Evolutionary conservation across 2,797 vertebrate species (phyloP).

Genomic region (Cephalopachus bancanus): DNA sequence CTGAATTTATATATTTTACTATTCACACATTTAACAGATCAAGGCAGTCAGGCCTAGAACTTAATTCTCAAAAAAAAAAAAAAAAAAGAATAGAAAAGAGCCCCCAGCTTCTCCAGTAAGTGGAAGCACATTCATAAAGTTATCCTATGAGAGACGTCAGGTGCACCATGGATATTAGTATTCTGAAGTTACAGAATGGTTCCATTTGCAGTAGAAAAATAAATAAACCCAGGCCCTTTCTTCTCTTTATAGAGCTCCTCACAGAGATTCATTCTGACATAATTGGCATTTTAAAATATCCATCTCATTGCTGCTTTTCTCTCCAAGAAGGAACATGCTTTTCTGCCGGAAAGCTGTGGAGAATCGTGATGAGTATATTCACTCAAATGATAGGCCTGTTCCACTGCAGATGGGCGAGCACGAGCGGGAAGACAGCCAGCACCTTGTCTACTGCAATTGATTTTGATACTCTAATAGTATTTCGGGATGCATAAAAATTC

Average conservation of each 20-base stretch:
- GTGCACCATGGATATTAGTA: not conserved
- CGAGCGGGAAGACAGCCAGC: not conserved
- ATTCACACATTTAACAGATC: not conserved
- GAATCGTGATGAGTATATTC: constrained; percentile 1
- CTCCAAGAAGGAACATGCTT: constrained; percentile 21
- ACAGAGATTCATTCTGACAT: constrained; percentile 69
- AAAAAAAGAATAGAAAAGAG: not conserved
- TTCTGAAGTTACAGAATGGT: constrained; percentile 10
- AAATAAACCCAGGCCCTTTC: constrained; percentile 41
- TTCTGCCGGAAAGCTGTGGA: not conserved
- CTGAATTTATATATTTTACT: not conserved
- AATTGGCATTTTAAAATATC: constrained; percentile 69
- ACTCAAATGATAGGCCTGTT: not conserved
- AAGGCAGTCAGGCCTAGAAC: not conserved
- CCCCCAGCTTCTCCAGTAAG: not conserved
- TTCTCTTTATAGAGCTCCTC: constrained; percentile 64
- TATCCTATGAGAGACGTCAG: not conserved
- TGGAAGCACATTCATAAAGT: not conserved
- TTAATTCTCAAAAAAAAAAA: not conserved
- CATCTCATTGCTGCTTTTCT: constrained; percentile 46
- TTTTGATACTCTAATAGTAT: not conserved
- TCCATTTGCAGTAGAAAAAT: constrained; percentile 49
- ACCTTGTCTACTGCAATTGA: not conserved
- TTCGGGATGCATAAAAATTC: constrained; percentile 11
- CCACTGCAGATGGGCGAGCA: not conserved